These are phyloP conservation scores for Sesamia nonagrioides DNA, from an alignment of 1,140 invertebrate genomes.

Conservation along the genomic window DNA sequence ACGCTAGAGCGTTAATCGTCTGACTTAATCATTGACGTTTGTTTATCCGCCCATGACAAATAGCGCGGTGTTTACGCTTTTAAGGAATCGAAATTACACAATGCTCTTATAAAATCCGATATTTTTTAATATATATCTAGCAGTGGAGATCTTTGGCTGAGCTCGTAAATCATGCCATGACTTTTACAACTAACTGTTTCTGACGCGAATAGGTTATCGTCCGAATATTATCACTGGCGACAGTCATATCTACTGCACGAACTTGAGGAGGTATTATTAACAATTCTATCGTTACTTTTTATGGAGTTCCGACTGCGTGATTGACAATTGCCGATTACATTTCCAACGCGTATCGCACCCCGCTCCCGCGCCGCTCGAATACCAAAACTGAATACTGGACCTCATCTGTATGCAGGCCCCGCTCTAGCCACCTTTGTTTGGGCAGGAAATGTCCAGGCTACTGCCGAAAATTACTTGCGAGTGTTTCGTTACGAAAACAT, in stretches of 20 bases:
- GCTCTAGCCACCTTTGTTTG: constrained; percentile 80
- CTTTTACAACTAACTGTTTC: no score
- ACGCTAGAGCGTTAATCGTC: constrained; percentile 1
- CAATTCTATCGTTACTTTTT: constrained; percentile 64
- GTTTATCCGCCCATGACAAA: constrained; percentile 29
- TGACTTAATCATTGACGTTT: constrained; percentile 43
- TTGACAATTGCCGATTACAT: constrained; percentile 81
- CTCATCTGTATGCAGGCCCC: constrained; percentile 79
- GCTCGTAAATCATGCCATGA: constrained; percentile 1
- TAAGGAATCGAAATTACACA: neutral
- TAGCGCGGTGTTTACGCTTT: neutral
- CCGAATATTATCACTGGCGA: neutral
- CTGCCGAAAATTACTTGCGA: constrained; percentile 79
- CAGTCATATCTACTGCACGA: neutral
- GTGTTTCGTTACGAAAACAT: constrained; percentile 70
- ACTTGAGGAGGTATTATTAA: constrained; percentile 34
- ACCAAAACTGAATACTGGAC: constrained; percentile 64
- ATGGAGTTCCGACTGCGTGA: constrained; percentile 77
- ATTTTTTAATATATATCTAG: no score
- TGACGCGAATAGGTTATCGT: no score
- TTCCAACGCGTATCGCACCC: constrained; percentile 73
- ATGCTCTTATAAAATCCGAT: no score
- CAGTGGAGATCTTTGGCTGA: no score
- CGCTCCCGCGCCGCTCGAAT: constrained; percentile 67
- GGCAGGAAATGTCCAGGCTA: constrained; percentile 81